Percentiles rank a stretch among this genome's conserved stretches.
Evolutionary conservation across 2,888 invertebrate species (phyloP).

Genomic region (Pterostichus niger): DNA sequence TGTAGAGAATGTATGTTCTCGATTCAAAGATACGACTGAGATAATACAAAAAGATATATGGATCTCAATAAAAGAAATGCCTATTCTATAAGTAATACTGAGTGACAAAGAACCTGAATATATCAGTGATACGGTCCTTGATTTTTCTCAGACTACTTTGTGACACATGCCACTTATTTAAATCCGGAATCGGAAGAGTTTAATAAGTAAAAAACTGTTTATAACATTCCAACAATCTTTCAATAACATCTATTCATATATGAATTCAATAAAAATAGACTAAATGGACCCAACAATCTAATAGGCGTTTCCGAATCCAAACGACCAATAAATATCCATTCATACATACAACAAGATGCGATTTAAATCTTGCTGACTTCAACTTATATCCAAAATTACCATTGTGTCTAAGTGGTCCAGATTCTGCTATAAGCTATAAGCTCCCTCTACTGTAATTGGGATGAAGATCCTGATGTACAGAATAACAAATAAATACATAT

Average conservation of each 20-base stretch:
- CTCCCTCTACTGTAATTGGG: no score
- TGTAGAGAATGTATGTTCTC: slow-evolving; percentile 57
- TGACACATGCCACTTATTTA: neutral
- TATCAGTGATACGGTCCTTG: slow-evolving; percentile 58
- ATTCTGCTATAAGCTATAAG: no score
- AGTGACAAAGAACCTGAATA: slow-evolving; percentile 62
- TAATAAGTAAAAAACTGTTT: neutral
- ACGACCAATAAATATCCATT: neutral
- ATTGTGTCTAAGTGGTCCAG: no score
- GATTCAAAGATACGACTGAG: slow-evolving; percentile 56
- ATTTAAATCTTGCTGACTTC: no score
- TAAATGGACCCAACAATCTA: neutral
- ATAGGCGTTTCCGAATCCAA: neutral
- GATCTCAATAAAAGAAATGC: slow-evolving; percentile 63
- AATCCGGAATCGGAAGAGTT: neutral
- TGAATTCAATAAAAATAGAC: no score
- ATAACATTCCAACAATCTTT: neutral
- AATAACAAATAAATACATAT: no score
- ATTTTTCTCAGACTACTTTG: slow-evolving; percentile 39
- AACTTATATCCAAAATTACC: no score
- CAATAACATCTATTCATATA: no score
- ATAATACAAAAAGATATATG: slow-evolving; percentile 63
- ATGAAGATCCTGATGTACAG: no score
- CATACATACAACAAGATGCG: no score
- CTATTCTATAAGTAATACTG: slow-evolving; percentile 62